These are phyloP conservation scores for Epinephelus fuscoguttatus DNA, from an alignment of 2,113 vertebrate genomes.

Conservation along the genomic window DNA sequence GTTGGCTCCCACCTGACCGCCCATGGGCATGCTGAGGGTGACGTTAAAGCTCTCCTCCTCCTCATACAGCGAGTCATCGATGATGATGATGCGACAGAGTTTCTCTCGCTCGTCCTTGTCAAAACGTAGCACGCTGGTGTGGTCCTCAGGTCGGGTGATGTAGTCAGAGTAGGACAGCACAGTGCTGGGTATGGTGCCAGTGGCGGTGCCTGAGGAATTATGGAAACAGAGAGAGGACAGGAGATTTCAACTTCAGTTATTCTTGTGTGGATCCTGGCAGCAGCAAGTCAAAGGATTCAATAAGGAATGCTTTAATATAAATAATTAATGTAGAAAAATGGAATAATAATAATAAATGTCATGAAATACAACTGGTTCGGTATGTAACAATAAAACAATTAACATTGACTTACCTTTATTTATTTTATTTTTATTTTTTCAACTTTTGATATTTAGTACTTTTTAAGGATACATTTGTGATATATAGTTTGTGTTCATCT, in stretches of 20 bases:
- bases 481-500: slow-evolving; percentile 3
- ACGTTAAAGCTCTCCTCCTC: slow-evolving; percentile 90
- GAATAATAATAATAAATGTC: not conserved
- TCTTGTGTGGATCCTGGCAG: not conserved
- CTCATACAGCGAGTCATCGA: slow-evolving; percentile 91
- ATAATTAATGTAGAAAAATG: not conserved
- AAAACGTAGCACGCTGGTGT: slow-evolving; percentile 88
- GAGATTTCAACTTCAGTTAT: not conserved
- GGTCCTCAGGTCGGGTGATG: slow-evolving; percentile 89
- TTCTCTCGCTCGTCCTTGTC: slow-evolving; percentile 88
- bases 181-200: slow-evolving; percentile 85
- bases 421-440: not conserved
- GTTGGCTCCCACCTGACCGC: slow-evolving; percentile 83
- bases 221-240: slow-evolving; percentile 14
- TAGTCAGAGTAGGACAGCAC: slow-evolving; percentile 89
- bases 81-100: slow-evolving; percentile 86
- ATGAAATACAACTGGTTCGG: not conserved
- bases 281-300: not conserved
- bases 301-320: not conserved
- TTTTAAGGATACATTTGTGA: too few relatives aligned
- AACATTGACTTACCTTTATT: not conserved
- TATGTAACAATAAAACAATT: not conserved
- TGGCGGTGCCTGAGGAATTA: slow-evolving; percentile 83
- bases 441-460: not conserved
- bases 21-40: slow-evolving; percentile 88